phyloP scores from a whole-genome alignment of 2,797 vertebrate species.

The Melanogrammus aeglefinus region DNA sequence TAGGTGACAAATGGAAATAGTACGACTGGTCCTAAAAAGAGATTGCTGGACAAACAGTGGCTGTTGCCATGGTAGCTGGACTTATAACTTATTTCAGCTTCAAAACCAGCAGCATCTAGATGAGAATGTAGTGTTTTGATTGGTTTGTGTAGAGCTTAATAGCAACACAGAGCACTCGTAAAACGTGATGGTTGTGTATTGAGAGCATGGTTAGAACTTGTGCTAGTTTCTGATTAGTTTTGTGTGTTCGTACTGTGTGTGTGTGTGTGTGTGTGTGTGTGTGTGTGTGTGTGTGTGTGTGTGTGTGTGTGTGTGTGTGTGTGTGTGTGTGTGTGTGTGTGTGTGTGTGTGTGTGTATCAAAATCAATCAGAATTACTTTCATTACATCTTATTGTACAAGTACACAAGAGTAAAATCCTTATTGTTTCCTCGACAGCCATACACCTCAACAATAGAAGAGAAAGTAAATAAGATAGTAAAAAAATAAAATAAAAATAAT shows the following conservation, averaged over 20 bases:
- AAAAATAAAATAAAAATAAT: too few species aligned
- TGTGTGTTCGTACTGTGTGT: background rate
- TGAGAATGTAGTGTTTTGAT: background rate
- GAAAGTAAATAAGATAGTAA: too few species aligned
- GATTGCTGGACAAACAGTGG: too few species aligned
- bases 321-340: too few species aligned
- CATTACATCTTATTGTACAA: too few species aligned
- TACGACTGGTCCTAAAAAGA: background rate
- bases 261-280: slow-evolving; percentile 6
- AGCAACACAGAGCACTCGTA: background rate
- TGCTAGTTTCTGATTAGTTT: too few species aligned
- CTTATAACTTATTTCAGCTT: background rate
- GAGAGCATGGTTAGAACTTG: too few species aligned
- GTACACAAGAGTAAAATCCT: too few species aligned
- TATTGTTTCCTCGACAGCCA: too few species aligned
- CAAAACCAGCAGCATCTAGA: background rate
- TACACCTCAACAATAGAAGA: too few species aligned
- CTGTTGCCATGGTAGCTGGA: background rate
- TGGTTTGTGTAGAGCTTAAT: background rate
- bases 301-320: slow-evolving; percentile 5
- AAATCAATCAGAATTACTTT: too few species aligned
- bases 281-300: slow-evolving; percentile 4
- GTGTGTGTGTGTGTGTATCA: slow-evolving; percentile 8
- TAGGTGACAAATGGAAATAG: too few species aligned
- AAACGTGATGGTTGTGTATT: background rate